Percentiles rank a stretch among this genome's conserved stretches.
phyloP scores from a whole-genome alignment of 2,797 vertebrate genomes.

The Chrysolophus pictus region DNA sequence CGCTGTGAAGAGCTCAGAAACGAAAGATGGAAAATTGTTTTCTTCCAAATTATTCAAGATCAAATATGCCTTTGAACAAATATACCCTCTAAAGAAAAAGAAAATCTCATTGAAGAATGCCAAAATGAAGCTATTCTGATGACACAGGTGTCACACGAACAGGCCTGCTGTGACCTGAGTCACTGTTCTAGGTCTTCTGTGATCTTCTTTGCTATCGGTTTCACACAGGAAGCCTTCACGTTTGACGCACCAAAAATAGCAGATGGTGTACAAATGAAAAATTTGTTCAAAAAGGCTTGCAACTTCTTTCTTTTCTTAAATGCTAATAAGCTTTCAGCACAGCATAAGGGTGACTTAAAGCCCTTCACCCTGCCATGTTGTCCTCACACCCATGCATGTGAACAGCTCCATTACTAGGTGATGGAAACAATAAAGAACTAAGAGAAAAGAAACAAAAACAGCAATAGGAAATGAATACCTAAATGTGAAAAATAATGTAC shows the following conservation, averaged over 20 bases:
- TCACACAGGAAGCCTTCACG: constrained; percentile 45
- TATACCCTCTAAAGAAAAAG: not conserved
- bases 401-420: not conserved
- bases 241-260: constrained; percentile 47
- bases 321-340: not conserved
- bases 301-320: constrained; percentile 11
- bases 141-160: constrained; percentile 28
- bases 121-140: constrained; percentile 16
- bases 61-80: constrained; percentile 49
- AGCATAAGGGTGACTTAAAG: not conserved
- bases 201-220: constrained; percentile 31
- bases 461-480: not conserved
- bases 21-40: not conserved
- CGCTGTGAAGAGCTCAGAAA: constrained; percentile 6
- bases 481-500: not conserved
- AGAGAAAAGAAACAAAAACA: not conserved
- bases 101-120: constrained; percentile 21
- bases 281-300: not conserved
- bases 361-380: not conserved
- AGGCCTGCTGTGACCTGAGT: constrained; percentile 55
- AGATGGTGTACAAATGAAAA: not conserved
- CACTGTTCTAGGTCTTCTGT: constrained; percentile 44
- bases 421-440: not conserved
- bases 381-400: not conserved
- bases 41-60: constrained; percentile 35